Evolutionary conservation across 2,113 vertebrate genomes (phyloP).

Genomic region (Pagrus major): DNA sequence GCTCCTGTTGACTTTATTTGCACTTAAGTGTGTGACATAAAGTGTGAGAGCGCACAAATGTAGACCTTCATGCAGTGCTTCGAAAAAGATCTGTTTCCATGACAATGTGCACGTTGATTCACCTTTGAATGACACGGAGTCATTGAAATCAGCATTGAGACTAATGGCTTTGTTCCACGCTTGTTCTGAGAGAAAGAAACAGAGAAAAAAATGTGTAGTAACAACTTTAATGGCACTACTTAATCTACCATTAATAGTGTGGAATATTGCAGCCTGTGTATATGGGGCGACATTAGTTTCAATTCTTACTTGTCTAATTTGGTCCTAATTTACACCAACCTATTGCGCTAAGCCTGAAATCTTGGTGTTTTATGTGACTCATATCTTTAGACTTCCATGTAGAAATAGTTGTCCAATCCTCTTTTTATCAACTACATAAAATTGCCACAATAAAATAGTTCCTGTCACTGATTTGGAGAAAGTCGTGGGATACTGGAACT

Average conservation of each 20-base stretch:
- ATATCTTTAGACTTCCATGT: too few relatives aligned
- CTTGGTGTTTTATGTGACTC: too few relatives aligned
- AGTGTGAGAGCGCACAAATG: neutral
- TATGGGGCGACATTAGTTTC: neutral
- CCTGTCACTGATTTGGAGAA: too few relatives aligned
- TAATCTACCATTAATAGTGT: neutral
- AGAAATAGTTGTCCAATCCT: too few relatives aligned
- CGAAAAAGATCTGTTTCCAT: conserved; percentile 53
- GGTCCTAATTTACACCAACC: too few relatives aligned
- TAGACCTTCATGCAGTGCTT: conserved; percentile 16
- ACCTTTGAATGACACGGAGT: conserved; percentile 36
- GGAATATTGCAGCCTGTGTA: neutral
- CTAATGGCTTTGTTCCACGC: neutral
- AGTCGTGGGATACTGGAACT: too few relatives aligned
- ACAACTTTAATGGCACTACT: neutral
- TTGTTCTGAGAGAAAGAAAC: neutral
- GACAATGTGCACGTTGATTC: conserved; percentile 48
- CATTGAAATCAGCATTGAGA: conserved; percentile 18
- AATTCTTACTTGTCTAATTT: neutral
- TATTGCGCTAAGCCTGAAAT: too few relatives aligned
- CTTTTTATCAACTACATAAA: too few relatives aligned
- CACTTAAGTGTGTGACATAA: conserved; percentile 16
- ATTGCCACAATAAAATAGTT: too few relatives aligned
- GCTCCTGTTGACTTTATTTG: conserved; percentile 32
- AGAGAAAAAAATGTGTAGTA: neutral